Conservation (phyloP, 1,140 invertebrate species). For the Hormaphis cornu region DNA sequence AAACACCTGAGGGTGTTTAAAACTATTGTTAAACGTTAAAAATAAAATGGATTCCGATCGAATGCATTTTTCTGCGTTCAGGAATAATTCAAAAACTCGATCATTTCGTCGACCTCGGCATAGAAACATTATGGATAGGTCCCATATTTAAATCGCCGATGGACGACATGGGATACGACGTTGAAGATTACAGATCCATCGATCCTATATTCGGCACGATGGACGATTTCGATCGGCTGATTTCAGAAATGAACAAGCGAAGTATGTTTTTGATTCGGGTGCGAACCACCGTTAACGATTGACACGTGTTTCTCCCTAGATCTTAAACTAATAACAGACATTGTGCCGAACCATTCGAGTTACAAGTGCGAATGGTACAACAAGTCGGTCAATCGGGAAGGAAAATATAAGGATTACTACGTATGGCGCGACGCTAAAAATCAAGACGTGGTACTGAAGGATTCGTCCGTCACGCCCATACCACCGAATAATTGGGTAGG, state of each 20-base stretch:
- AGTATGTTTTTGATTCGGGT: no score
- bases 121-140: constrained; percentile 40
- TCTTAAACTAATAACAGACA: constrained; percentile 69
- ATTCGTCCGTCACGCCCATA: not conserved
- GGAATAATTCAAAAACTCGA: constrained; percentile 48
- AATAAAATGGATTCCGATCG: no score
- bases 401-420: constrained; percentile 62
- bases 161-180: constrained; percentile 64
- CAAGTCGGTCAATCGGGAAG: constrained; percentile 50
- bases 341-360: constrained; percentile 76
- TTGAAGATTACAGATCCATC: constrained; percentile 56
- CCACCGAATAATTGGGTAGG: constrained; percentile 55
- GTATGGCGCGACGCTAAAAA: constrained; percentile 54
- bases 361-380: constrained; percentile 67
- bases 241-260: not conserved
- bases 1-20: no score
- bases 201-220: constrained; percentile 22
- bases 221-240: constrained; percentile 5
- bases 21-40: no score
- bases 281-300: no score
- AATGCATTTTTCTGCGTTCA: no score
- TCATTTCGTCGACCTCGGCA: constrained; percentile 56
- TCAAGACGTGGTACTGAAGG: constrained; percentile 42
- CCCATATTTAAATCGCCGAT: constrained; percentile 44
- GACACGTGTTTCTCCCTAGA: constrained; percentile 47